A percentile compares a stretch with the other conserved stretches of the same genome.
phyloP scores from a whole-genome alignment of 2,888 invertebrate species.

The Tipula confusa region DNA sequence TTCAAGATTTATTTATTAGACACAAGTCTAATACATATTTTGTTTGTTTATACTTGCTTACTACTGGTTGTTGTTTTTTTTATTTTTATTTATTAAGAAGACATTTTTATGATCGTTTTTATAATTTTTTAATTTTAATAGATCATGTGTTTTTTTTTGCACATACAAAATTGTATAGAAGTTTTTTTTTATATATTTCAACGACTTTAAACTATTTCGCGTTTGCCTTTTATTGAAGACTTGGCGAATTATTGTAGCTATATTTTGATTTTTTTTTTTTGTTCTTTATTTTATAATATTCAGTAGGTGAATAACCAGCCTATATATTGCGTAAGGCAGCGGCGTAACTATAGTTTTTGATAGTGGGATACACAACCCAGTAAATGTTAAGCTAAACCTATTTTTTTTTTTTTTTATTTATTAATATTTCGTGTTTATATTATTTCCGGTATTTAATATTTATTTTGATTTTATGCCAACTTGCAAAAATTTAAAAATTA shows the following conservation, averaged over 20 bases:
- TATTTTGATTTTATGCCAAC: too few species aligned
- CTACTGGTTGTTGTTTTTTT: not conserved
- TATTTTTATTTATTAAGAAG: not conserved
- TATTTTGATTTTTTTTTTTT: not conserved
- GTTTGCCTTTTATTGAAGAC: not conserved
- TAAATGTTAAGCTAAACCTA: too few species aligned
- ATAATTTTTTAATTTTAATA: not conserved
- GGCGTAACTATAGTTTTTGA: not conserved
- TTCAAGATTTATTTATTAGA: not conserved
- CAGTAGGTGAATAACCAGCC: conserved; percentile 20
- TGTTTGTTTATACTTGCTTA: not conserved
- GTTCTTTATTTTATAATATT: not conserved
- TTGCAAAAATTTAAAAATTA: too few species aligned
- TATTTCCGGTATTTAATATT: not conserved
- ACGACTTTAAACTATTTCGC: not conserved
- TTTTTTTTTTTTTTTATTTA: not conserved
- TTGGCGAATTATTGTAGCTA: not conserved
- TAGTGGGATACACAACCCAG: not conserved
- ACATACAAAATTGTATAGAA: not conserved
- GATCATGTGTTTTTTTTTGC: not conserved
- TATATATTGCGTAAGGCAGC: conserved; percentile 12
- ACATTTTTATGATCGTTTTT: not conserved
- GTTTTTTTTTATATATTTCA: not conserved
- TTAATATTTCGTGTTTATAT: not conserved
- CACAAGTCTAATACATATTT: not conserved